A percentile compares a stretch with the other conserved stretches of the same genome.
Evolutionary conservation across 2,888 invertebrate species (phyloP).

Genomic region (Heliconius charithonia): DNA sequence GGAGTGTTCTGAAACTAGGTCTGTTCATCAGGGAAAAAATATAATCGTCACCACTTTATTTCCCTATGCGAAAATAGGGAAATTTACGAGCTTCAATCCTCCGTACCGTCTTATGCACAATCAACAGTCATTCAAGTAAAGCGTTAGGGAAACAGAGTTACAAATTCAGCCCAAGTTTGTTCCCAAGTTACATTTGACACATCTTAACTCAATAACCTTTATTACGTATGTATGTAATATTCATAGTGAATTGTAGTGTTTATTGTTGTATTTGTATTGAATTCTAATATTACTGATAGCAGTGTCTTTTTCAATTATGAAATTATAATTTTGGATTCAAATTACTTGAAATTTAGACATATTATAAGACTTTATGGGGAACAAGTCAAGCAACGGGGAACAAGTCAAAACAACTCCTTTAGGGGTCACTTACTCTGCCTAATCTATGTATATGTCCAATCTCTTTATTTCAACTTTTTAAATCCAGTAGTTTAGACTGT

Average conservation of each 20-base stretch:
- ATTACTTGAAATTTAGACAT: too few relatives aligned
- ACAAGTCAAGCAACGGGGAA: too few relatives aligned
- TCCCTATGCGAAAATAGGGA: not conserved
- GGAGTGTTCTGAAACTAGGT: too few relatives aligned
- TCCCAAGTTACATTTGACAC: slow-evolving; percentile 66
- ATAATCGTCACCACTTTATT: not conserved
- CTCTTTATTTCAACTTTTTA: too few relatives aligned
- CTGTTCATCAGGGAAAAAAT: not conserved
- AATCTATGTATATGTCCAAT: too few relatives aligned
- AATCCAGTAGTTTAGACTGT: too few relatives aligned
- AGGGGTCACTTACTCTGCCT: too few relatives aligned
- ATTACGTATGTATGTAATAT: slow-evolving; percentile 39
- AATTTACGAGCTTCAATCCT: slow-evolving; percentile 2
- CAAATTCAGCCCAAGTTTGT: slow-evolving; percentile 67
- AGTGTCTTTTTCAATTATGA: too few relatives aligned
- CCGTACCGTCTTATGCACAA: slow-evolving; percentile 55
- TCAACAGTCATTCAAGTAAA: slow-evolving; percentile 72
- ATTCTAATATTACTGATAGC: not conserved
- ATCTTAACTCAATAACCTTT: slow-evolving; percentile 61
- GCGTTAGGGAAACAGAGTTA: slow-evolving; percentile 62
- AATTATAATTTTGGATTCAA: too few relatives aligned
- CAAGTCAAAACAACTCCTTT: too few relatives aligned
- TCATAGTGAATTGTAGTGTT: slow-evolving; percentile 12
- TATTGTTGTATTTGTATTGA: slow-evolving; percentile 20
- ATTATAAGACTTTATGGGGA: too few relatives aligned